A percentile compares a stretch with the other conserved stretches of the same genome.
Conservation (phyloP, 1,140 invertebrate species). For the Neodiprion virginianus region DNA sequence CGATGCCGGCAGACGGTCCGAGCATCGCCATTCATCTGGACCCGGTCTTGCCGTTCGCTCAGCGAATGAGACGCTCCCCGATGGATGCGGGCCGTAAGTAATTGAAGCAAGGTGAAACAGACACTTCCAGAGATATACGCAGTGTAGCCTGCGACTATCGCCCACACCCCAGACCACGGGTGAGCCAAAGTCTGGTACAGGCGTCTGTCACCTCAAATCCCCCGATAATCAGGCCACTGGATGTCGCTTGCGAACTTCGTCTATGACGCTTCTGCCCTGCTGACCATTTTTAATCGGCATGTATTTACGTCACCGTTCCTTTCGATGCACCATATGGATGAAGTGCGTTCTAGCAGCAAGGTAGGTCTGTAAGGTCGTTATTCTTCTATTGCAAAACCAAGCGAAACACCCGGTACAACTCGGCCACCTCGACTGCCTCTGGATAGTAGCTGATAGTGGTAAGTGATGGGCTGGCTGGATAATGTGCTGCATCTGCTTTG, state of each 20-base stretch:
- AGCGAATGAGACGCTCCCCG: conserved; percentile 30
- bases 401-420: conserved; percentile 49
- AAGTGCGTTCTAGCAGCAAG: too few species aligned
- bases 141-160: not conserved
- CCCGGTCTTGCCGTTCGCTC: not conserved
- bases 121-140: conserved; percentile 3
- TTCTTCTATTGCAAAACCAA: conserved; percentile 6
- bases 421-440: conserved; percentile 35
- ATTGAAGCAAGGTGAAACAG: conserved; percentile 32
- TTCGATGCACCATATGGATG: too few species aligned
- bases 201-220: too few species aligned
- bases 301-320: too few species aligned
- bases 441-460: conserved; percentile 48
- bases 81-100: conserved; percentile 48
- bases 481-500: conserved; percentile 61
- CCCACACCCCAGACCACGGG: not conserved
- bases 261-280: too few species aligned
- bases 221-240: too few species aligned
- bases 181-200: too few species aligned
- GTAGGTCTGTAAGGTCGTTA: too few species aligned
- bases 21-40: conserved; percentile 14
- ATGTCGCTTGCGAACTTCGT: too few species aligned
- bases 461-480: conserved; percentile 55
- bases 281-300: too few species aligned
- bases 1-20: not conserved